These are phyloP conservation scores for Pygoscelis antarcticus DNA, from an alignment of 2,113 vertebrate genomes.

Conservation along the genomic window DNA sequence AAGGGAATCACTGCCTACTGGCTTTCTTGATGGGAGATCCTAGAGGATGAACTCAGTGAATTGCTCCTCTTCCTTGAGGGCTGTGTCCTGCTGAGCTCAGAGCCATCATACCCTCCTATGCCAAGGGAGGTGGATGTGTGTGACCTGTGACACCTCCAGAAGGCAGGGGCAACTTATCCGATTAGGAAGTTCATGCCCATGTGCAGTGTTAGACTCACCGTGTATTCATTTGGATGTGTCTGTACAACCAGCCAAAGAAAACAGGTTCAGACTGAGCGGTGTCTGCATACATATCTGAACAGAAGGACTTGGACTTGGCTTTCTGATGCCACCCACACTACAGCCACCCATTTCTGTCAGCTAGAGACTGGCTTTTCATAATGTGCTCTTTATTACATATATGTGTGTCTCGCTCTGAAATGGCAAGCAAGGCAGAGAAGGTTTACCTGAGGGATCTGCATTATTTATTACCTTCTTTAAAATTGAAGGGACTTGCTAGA, in stretches of 20 bases:
- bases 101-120: not conserved
- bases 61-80: not conserved
- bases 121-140: not conserved
- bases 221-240: not conserved
- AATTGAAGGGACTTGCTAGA: not conserved
- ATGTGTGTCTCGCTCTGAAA: not conserved
- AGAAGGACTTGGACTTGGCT: not conserved
- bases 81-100: not conserved
- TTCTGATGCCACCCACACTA: not conserved
- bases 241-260: not conserved
- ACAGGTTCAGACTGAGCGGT: not conserved
- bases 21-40: not conserved
- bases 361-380: not conserved
- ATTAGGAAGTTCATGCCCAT: not conserved
- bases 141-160: not conserved
- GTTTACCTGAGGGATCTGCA: not conserved
- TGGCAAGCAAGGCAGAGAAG: not conserved
- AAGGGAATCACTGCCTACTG: not conserved
- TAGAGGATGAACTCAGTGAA: fast-evolving
- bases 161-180: not conserved
- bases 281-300: not conserved
- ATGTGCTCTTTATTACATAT: not conserved
- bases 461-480: not conserved
- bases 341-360: not conserved
- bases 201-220: not conserved